Evolutionary conservation across 2,888 invertebrate genomes (phyloP).

Genomic region (Entomobrya proxima): DNA sequence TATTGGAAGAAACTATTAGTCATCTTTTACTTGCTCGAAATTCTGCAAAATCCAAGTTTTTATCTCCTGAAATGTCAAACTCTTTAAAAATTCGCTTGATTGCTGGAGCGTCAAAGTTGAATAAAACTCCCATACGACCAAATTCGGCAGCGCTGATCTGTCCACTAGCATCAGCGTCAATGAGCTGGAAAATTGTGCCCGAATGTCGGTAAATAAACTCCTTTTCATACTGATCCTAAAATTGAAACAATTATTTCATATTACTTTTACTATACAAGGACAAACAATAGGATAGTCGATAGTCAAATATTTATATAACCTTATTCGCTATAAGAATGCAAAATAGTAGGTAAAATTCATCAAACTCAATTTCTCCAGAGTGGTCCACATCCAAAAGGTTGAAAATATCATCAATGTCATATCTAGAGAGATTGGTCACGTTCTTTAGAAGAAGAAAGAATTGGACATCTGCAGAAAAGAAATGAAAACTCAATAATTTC

Average conservation of each 20-base stretch:
- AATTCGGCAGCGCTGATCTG: conserved; percentile 76
- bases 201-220: conserved; percentile 76
- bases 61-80: conserved; percentile 74
- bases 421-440: conserved; percentile 74
- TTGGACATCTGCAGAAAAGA: conserved; percentile 75
- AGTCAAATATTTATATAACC: conserved; percentile 61
- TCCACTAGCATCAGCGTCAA: conserved; percentile 76
- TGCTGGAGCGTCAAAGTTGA: conserved; percentile 75
- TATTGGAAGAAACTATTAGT: background rate
- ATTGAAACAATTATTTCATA: conserved; percentile 8
- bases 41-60: conserved; percentile 73
- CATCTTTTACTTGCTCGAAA: conserved; percentile 64
- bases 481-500: no score
- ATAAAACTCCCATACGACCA: conserved; percentile 76
- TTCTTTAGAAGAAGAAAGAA: conserved; percentile 75
- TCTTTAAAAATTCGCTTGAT: conserved; percentile 73
- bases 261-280: no score
- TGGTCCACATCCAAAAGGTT: conserved; percentile 76
- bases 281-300: background rate
- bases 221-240: conserved; percentile 76
- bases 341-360: conserved; percentile 76
- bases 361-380: conserved; percentile 76
- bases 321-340: conserved; percentile 76
- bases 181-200: conserved; percentile 76
- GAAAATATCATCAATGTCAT: conserved; percentile 75